Conservation (phyloP, 2,888 invertebrate species). For the Xanthia icteritia region DNA sequence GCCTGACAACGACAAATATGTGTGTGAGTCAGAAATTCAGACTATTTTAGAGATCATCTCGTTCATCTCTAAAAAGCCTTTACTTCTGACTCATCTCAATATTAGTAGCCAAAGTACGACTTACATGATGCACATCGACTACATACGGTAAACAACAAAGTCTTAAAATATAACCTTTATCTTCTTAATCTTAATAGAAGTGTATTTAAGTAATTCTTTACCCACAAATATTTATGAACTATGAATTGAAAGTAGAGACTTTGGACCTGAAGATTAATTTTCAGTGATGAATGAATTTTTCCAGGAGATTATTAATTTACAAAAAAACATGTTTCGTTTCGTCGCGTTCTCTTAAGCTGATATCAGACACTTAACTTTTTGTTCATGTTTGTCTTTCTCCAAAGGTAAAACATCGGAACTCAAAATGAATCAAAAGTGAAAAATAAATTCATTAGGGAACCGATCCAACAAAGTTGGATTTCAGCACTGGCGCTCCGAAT, state of each 20-base stretch:
- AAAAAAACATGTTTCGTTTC: not conserved
- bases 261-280: not conserved
- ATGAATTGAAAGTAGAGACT: not conserved
- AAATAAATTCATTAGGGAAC: not conserved
- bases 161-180: constrained; percentile 63
- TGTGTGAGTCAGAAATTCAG: not conserved
- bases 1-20: not conserved
- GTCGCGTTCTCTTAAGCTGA: too few relatives aligned
- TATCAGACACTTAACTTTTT: not conserved
- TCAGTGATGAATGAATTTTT: not conserved
- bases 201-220: not conserved
- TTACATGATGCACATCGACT: not conserved
- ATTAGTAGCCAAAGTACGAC: not conserved
- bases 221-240: not conserved
- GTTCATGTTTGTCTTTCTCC: not conserved
- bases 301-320: not conserved
- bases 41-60: too few relatives aligned
- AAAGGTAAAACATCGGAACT: not conserved
- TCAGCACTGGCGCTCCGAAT: not conserved
- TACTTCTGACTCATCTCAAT: not conserved
- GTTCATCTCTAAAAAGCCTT: not conserved
- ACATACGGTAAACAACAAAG: constrained; percentile 44
- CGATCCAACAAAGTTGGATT: not conserved
- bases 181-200: not conserved
- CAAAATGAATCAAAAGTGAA: not conserved